Evolutionary conservation across 2,797 vertebrate species (phyloP), one percentile per base, ranked within the genome.

Genomic region (Gambusia yucatana): DNA sequence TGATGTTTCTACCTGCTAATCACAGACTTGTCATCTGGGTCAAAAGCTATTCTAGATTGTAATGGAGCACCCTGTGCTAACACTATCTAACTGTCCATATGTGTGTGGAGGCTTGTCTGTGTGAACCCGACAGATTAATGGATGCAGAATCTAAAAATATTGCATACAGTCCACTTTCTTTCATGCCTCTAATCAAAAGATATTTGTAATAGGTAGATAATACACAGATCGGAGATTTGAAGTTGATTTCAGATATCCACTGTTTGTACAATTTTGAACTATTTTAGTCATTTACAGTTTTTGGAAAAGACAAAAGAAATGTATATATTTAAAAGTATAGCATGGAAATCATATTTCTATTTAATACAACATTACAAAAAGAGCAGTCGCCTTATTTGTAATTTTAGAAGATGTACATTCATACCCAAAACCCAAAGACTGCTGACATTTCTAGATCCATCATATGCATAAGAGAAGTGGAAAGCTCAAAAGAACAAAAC

Each of bases 131-230:
- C 76, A 36, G 28, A 81, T 20, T 55, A 75, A 88, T 77, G 75
- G 87, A 85, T 41, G 13, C 65, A 73, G 75, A 67, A 25, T 77
- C 78, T 80, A 89, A 94, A 83, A 93, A 95, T 94, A 94, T 91
- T 93, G 93, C 61, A 94, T 81, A 25, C 72, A 89, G 75, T 88
- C 85, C 84, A 84, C 80, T 88, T 90, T 88, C 65, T 52, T 82
- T 76, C 50, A 50, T 55, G 75, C 76, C 75, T 83, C 48, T 67
- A 50, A 76, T 72, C 80, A 77, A 81, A 79, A 84, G 79, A 39
- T 41, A 39, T 67, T 67, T 67, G 63, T 39, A 22, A 67, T 67
- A 41, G 39, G 36, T 41, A 25, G 20, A 41, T 9, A 25, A 36
- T 22, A 20, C 17, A 22, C 33, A 36, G 16, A 22, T 36, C 33